Percentiles rank a stretch among this genome's conserved stretches.
Conservation (phyloP, 2,113 vertebrate species). For the Dermatemys mawii region DNA sequence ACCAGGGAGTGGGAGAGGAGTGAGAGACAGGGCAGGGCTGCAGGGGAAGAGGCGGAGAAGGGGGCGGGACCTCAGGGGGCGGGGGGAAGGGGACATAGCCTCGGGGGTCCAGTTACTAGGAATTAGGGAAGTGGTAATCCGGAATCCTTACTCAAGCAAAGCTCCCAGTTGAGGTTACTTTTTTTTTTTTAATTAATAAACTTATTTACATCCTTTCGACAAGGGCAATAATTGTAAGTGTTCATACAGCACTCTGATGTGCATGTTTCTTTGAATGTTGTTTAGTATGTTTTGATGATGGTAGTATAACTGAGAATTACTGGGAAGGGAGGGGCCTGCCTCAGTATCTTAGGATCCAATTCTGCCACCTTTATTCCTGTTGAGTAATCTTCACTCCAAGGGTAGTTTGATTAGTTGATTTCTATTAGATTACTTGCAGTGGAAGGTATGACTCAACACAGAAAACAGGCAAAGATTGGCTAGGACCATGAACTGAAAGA, state of each 20-base stretch:
- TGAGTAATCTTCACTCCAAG: neutral
- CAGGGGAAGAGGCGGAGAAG: no score
- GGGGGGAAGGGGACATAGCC: no score
- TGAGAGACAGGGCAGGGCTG: no score
- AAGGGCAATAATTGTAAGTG: slow-evolving; percentile 36
- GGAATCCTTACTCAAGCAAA: neutral
- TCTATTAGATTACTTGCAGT: neutral
- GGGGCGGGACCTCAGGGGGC: no score
- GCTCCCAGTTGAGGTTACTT: neutral
- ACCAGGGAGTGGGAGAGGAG: no score
- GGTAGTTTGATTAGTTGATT: neutral
- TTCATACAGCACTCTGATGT: neutral
- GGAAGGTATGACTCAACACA: neutral
- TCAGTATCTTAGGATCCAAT: neutral
- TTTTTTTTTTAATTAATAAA: neutral
- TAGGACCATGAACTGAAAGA: neutral
- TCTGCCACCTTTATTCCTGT: slow-evolving; percentile 3
- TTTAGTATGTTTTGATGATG: slow-evolving; percentile 3
- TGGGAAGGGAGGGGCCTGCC: no score
- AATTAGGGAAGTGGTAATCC: no score
- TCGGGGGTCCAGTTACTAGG: no score
- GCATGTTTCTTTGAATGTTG: slow-evolving; percentile 26
- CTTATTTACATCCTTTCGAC: slow-evolving; percentile 48
- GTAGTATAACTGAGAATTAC: slow-evolving; percentile 41
- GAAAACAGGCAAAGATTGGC: neutral